Evolutionary conservation across 2,888 invertebrate genomes (phyloP), one percentile per base, ranked within the genome.

Genomic region (Darwinula stevensoni): DNA sequence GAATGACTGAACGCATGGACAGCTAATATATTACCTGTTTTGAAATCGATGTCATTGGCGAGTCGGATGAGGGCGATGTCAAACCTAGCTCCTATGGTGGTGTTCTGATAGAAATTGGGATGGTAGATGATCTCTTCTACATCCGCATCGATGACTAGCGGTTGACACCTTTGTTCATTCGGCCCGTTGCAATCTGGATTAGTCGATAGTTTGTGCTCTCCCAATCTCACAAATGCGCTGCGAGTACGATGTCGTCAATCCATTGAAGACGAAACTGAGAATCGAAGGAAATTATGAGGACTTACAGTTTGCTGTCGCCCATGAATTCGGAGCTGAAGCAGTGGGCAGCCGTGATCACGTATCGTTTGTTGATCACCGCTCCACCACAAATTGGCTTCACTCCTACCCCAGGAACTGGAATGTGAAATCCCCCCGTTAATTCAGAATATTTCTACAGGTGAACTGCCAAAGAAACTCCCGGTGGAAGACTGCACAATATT

Each of bases 21-120:
- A n/a, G n/a, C n/a, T n/a, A n/a, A n/a, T n/a, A n/a, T n/a, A n/a
- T n/a, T n/a, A n/a, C n/a, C n/a, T n/a, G n/a, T n/a, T n/a, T n/a
- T n/a, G n/a, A n/a, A n/a, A n/a, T n/a, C n/a, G n/a, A n/a, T n/a
- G n/a, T 22, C 22, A 22, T n/a, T 22, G 22, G 22, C n/a, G 9
- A 22, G 22, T 22, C 22, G 22, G 9, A 22, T n/a, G n/a, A 22
- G 22, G n/a, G 22, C 22, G n/a, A 22, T 22, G n/a, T 22, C 22
- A 22, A 9, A 9, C 22, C n/a, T 22, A n/a, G 22, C 22, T 9
- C 22, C 22, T n/a, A 9, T 22, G n/a, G 6, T 9, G 6, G 22
- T 6, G n/a, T 22, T 6, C 22, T 22, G 22, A 22, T 9, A 9
- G 22, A 22, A 22, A n/a, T 22, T n/a, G 6, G 22, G 22, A 22